A percentile compares a stretch with the other conserved stretches of the same genome.
Conservation (phyloP, 2,113 vertebrate genomes). For the Psittacara wagleri region DNA sequence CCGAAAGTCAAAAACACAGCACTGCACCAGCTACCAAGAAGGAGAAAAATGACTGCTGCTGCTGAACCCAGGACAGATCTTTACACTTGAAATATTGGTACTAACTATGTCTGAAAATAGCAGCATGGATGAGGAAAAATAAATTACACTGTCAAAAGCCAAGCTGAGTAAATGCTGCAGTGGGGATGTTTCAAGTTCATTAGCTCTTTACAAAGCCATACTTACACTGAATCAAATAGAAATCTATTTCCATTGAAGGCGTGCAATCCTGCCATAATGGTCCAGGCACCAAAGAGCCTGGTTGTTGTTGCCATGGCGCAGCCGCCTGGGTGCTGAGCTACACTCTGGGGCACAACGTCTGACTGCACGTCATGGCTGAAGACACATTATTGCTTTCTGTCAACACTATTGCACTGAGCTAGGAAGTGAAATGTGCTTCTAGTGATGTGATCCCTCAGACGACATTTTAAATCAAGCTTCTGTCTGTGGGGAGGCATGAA, state of each 20-base stretch:
- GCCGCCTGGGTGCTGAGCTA: not conserved
- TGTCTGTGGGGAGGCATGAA: conserved; percentile 23
- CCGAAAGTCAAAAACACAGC: too few species aligned
- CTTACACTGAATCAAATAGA: not conserved
- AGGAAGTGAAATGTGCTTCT: conserved; percentile 45
- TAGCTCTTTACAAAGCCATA: not conserved
- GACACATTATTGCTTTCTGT: conserved; percentile 54
- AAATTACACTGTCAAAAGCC: not conserved
- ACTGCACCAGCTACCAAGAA: too few species aligned
- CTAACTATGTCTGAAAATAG: not conserved
- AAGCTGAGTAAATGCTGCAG: not conserved
- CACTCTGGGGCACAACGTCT: not conserved
- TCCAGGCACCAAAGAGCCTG: not conserved
- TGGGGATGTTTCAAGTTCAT: not conserved
- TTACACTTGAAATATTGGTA: not conserved
- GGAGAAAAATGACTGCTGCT: too few species aligned
- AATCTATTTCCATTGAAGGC: not conserved
- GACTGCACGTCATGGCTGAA: conserved; percentile 6
- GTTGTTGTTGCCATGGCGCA: not conserved
- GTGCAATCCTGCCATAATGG: not conserved
- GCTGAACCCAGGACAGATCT: not conserved
- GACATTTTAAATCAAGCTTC: conserved; percentile 61
- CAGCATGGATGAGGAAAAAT: not conserved
- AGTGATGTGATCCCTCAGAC: conserved; percentile 43
- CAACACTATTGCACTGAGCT: not conserved